Conservation (phyloP, 1,140 invertebrate genomes). For the Drosophila pallidifrons region DNA sequence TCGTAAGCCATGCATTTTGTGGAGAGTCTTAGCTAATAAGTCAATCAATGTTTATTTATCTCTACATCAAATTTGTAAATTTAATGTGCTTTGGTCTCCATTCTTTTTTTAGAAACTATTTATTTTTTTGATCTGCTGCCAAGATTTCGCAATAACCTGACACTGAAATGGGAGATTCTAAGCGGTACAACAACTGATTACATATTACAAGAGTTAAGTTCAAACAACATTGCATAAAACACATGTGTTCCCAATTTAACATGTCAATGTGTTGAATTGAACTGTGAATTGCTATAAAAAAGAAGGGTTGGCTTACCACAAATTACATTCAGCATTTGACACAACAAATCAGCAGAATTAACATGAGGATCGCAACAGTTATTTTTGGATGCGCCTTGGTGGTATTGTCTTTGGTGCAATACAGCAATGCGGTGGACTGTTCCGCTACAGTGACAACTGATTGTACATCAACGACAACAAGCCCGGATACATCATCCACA, state of each 20-base stretch:
- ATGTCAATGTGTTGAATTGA: neutral
- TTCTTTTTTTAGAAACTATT: neutral
- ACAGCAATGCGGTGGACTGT: constrained; percentile 16
- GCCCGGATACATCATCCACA: neutral
- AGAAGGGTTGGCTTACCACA: neutral
- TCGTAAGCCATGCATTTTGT: too few relatives aligned
- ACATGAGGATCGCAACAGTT: constrained; percentile 20
- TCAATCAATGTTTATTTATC: too few relatives aligned
- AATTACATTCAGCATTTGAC: constrained; percentile 4
- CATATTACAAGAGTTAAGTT: constrained; percentile 14
- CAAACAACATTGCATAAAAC: neutral
- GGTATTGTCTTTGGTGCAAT: constrained; percentile 3
- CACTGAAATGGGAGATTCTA: constrained; percentile 8
- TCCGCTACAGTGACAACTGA: neutral
- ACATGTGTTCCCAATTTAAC: constrained; percentile 31
- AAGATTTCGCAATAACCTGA: constrained; percentile 6
- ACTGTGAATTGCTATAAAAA: constrained; percentile 32
- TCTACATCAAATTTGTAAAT: too few relatives aligned
- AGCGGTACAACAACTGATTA: constrained; percentile 28
- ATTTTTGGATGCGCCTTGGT: constrained; percentile 9
- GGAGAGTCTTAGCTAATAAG: too few relatives aligned
- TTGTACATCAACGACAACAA: constrained; percentile 7
- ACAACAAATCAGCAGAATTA: neutral
- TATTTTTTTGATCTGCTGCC: neutral
- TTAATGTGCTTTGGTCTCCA: neutral